Evolutionary conservation across 2,113 vertebrate species (phyloP).

Genomic region (Proterorhinus semilunaris): DNA sequence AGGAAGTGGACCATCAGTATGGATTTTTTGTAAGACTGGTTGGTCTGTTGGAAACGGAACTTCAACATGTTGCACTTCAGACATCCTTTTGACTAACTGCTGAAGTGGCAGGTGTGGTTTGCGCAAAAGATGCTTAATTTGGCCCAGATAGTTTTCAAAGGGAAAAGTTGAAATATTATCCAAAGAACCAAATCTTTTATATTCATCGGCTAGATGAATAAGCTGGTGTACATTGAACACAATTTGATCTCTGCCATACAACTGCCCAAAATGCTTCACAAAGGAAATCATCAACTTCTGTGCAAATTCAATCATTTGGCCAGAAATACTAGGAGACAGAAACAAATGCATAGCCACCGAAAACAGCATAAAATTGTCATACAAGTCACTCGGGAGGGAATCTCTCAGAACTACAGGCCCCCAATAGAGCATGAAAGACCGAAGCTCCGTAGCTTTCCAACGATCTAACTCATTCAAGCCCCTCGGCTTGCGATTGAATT

Average conservation of each 20-base stretch:
- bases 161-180: background rate
- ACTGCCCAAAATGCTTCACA: slow-evolving; percentile 10
- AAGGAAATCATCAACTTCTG: background rate
- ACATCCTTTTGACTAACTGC: slow-evolving; percentile 1
- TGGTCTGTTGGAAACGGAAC: too few species aligned
- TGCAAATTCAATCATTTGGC: background rate
- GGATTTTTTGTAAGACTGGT: too few species aligned
- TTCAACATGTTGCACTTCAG: slow-evolving; percentile 1
- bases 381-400: background rate
- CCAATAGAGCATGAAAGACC: background rate
- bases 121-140: background rate
- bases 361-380: slow-evolving; percentile 9
- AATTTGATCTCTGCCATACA: slow-evolving; percentile 1
- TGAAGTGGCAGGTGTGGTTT: background rate
- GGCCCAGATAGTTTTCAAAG: background rate
- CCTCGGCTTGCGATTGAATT: background rate
- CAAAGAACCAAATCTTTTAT: background rate
- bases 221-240: background rate
- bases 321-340: background rate
- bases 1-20: too few species aligned
- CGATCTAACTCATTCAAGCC: background rate
- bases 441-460: background rate
- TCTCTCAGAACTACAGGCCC: background rate
- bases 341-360: slow-evolving; percentile 2
- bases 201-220: slow-evolving; percentile 1